phyloP scores from a whole-genome alignment of 2,797 vertebrate species.

The Monodelphis domestica region DNA sequence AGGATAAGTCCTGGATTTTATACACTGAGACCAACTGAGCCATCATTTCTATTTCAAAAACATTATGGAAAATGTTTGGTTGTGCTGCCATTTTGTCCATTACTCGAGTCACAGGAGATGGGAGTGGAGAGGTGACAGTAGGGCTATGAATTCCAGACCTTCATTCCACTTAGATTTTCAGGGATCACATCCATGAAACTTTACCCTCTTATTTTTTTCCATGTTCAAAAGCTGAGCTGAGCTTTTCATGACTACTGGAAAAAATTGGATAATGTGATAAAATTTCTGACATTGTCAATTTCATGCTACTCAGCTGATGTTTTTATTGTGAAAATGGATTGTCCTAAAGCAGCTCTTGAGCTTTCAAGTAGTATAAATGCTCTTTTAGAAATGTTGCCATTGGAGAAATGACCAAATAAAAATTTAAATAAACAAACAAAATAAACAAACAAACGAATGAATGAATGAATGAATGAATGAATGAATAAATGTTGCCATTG shows the following conservation, averaged over 20 bases:
- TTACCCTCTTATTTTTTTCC: not conserved
- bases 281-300: not conserved
- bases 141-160: not conserved
- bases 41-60: not conserved
- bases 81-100: not conserved
- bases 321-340: constrained; percentile 14
- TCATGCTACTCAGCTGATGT: not conserved
- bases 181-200: constrained; percentile 26
- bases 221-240: constrained; percentile 40
- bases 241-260: not conserved
- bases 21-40: not conserved
- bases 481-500: not conserved
- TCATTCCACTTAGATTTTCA: not conserved
- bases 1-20: not conserved
- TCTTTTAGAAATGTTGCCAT: not conserved
- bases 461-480: no score
- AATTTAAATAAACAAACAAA: no score
- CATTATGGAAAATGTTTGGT: not conserved
- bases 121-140: not conserved
- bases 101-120: not conserved
- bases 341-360: not conserved
- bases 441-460: no score
- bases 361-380: not conserved
- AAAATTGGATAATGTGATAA: constrained; percentile 15
- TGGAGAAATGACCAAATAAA: no score